A percentile compares a stretch with the other conserved stretches of the same genome.
phyloP scores from a whole-genome alignment of 1,140 invertebrate species.

The Agrilus planipennis region DNA sequence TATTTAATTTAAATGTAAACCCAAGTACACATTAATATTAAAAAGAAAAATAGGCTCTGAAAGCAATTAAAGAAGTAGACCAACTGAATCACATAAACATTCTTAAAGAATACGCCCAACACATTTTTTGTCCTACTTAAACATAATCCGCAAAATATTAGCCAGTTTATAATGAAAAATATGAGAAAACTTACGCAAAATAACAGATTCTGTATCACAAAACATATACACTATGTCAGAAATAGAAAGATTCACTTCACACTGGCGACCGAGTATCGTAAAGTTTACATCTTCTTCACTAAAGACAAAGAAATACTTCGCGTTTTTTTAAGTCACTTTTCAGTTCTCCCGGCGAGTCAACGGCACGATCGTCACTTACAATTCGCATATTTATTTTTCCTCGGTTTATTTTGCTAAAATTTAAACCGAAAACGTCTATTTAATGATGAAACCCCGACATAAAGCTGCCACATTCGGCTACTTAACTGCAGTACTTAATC shows the following conservation, averaged over 20 bases:
- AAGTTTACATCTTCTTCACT: slow-evolving; percentile 18
- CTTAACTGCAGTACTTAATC: too few species aligned
- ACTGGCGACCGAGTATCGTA: slow-evolving; percentile 9
- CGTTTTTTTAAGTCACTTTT: slow-evolving; percentile 16
- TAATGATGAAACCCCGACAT: too few species aligned
- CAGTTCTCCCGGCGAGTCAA: neutral
- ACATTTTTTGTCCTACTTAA: slow-evolving; percentile 16
- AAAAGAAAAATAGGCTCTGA: too few species aligned
- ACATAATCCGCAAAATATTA: slow-evolving; percentile 2
- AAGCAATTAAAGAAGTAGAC: slow-evolving; percentile 18
- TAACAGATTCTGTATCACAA: slow-evolving; percentile 10
- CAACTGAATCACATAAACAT: slow-evolving; percentile 14
- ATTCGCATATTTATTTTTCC: neutral
- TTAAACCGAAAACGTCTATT: too few species aligned
- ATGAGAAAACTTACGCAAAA: slow-evolving; percentile 11
- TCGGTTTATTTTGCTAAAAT: neutral
- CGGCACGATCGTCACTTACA: neutral
- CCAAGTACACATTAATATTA: too few species aligned
- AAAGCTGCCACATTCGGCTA: too few species aligned
- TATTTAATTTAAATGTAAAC: too few species aligned
- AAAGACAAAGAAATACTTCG: slow-evolving; percentile 22
- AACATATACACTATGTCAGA: slow-evolving; percentile 7
- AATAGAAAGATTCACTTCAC: slow-evolving; percentile 9
- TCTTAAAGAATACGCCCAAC: slow-evolving; percentile 16
- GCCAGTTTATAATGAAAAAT: neutral